Evolutionary conservation across 2,888 invertebrate genomes (phyloP), one percentile per base, ranked within the genome.

Genomic region (Cryptophagus acutangulus): DNA sequence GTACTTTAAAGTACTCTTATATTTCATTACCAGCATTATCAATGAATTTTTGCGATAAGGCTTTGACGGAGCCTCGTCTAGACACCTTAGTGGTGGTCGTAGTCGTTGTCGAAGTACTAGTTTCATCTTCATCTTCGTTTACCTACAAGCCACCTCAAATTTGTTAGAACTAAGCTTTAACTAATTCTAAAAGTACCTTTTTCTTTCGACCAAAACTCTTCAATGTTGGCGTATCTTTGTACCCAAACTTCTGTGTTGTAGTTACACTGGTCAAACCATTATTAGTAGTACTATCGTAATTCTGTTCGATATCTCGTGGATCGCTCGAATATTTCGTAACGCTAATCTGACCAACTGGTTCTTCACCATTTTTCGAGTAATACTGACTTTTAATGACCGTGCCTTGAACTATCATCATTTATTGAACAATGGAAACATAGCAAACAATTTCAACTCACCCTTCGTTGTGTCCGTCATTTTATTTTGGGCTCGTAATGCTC

Each of bases 21-120:
- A n/a, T n/a, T 20, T 5, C 15, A 3, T 54, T 56, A 74, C 74
- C 73, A 55, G 80, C 76, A 63, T 79, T 84, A 59, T 84, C 82
- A 56, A 83, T 82, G 62, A 82, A 86, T 65, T 84, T 86, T 62
- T 86, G 83, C n/a, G 84, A 83, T 48, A 86, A 74, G 40, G 83
- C 84, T 62, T 84, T 84, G 9, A 86, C 83, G 0, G 86, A 86
- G 50, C 80, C 83, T 54, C 81, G 76, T n/a, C 84, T 72, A 15
- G 77, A 75, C 4, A 77, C 70, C 66, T 65, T 67, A 34, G 63
- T 55, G 43, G 58, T 50, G 38, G 60, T 58, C 59, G 50, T 55
- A 16, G 51, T 52, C 47, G 51, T 44, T 42, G 49, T 47, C 35
- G 41, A 47, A 48, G 50, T 52, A 40, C 45, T 48, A 33, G 35